Evolutionary conservation across 2,797 vertebrate genomes (phyloP).

Genomic region (Corythornis leucogaster): DNA sequence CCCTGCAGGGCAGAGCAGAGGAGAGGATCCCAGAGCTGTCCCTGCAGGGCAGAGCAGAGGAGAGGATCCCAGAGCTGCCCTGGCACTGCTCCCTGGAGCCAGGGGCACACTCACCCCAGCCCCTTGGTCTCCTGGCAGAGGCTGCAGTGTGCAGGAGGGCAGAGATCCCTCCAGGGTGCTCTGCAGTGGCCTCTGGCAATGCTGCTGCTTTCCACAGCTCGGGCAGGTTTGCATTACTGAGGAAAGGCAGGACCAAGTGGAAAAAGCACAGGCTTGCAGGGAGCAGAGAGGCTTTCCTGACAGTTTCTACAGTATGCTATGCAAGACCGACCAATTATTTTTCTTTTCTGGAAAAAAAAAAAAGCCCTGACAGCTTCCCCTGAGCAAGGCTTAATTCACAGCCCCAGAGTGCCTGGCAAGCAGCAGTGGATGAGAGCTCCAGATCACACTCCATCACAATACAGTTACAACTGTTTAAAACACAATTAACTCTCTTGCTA

Average conservation of each 20-base stretch:
- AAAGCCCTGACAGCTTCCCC: background rate
- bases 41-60: no score
- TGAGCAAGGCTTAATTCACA: background rate
- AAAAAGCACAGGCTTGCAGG: background rate
- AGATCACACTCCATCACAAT: constrained; percentile 16
- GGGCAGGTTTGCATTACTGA: background rate
- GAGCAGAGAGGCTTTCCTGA: background rate
- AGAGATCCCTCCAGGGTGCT: rapidly evolving
- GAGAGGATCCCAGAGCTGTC: no score
- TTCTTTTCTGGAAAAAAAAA: background rate
- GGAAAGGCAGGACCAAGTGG: background rate
- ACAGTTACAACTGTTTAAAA: constrained; percentile 57
- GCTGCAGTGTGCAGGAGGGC: no score
- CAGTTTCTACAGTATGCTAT: background rate
- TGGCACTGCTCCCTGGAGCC: no score
- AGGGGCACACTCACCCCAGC: no score
- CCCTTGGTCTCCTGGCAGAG: no score
- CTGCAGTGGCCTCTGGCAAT: background rate
- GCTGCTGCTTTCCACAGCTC: background rate
- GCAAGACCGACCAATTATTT: background rate
- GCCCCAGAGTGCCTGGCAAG: constrained; percentile 18
- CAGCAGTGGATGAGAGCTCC: background rate
- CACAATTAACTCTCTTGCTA: constrained; percentile 50
- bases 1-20: no score
- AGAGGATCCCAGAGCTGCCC: no score